phyloP scores from a whole-genome alignment of 2,113 vertebrate species.

The Pao palembangensis region DNA sequence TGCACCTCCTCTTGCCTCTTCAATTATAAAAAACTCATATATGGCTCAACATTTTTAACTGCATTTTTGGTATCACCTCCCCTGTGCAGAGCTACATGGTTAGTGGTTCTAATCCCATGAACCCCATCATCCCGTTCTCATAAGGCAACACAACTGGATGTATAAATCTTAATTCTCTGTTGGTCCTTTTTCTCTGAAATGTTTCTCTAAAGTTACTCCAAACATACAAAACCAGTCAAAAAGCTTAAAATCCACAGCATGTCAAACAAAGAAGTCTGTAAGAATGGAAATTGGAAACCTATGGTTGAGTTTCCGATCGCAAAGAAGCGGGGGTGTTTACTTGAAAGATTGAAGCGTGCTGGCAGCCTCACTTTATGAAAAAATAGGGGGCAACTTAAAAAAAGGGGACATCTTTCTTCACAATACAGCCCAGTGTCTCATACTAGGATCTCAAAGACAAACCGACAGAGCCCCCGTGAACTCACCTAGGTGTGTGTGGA shows the following conservation, averaged over 20 bases:
- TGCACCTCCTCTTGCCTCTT: slow-evolving; percentile 52
- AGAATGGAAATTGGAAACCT: slow-evolving; percentile 53
- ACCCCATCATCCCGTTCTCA: background rate
- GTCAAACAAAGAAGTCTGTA: slow-evolving; percentile 46
- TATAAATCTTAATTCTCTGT: slow-evolving; percentile 20
- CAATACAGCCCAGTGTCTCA: slow-evolving; percentile 48
- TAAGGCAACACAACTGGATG: slow-evolving; percentile 34
- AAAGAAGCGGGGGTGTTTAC: background rate
- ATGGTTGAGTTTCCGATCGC: slow-evolving; percentile 33
- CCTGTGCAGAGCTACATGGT: slow-evolving; percentile 22
- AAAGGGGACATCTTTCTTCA: slow-evolving; percentile 24
- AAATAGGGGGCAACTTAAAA: slow-evolving; percentile 49
- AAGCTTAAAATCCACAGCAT: slow-evolving; percentile 26
- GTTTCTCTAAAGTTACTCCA: slow-evolving; percentile 13
- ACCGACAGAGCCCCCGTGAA: slow-evolving; percentile 38
- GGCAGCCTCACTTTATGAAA: slow-evolving; percentile 57
- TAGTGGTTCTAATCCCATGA: slow-evolving; percentile 28
- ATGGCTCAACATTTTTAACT: slow-evolving; percentile 6
- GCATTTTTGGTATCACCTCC: slow-evolving; percentile 35
- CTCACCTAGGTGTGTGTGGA: slow-evolving; percentile 44
- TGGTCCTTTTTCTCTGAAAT: slow-evolving; percentile 17
- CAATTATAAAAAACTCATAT: slow-evolving; percentile 5
- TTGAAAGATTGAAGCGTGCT: slow-evolving; percentile 18
- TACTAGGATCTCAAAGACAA: slow-evolving; percentile 57
- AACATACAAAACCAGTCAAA: background rate